A percentile compares a stretch with the other conserved stretches of the same genome.
Evolutionary conservation across 2,797 vertebrate species (phyloP).

Genomic region (Potorous gilbertii): DNA sequence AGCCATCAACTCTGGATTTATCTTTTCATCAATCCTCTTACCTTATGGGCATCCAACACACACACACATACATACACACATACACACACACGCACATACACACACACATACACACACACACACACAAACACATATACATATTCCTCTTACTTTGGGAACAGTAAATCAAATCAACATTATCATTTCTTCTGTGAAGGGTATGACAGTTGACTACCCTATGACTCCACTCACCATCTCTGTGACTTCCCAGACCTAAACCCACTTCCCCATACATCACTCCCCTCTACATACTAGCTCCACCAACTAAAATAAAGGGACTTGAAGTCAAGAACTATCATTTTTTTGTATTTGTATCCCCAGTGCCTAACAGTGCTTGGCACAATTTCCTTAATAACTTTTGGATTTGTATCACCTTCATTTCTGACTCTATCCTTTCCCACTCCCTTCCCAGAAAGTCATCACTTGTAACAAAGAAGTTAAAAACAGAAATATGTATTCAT

Average conservation of each 20-base stretch:
- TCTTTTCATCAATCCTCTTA: too few relatives aligned
- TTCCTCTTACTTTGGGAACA: constrained; percentile 18
- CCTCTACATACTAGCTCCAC: neutral
- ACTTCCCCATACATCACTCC: neutral
- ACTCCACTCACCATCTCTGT: neutral
- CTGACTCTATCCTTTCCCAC: neutral
- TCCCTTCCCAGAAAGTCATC: neutral
- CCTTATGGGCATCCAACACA: neutral
- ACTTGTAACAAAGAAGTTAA: neutral
- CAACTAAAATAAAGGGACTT: neutral
- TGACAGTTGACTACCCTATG: neutral
- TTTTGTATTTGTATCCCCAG: neutral
- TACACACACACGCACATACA: neutral
- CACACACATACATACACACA: neutral
- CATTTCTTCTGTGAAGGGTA: neutral
- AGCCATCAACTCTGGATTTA: neutral
- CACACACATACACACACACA: neutral
- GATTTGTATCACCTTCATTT: neutral
- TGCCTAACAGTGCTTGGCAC: neutral
- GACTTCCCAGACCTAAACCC: neutral
- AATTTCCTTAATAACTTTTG: neutral
- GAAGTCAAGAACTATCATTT: neutral
- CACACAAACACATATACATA: neutral
- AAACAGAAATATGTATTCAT: neutral
- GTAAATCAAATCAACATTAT: constrained; percentile 52